Evolutionary conservation across 2,113 vertebrate genomes (phyloP).

Genomic region (Callaeas wilsoni): DNA sequence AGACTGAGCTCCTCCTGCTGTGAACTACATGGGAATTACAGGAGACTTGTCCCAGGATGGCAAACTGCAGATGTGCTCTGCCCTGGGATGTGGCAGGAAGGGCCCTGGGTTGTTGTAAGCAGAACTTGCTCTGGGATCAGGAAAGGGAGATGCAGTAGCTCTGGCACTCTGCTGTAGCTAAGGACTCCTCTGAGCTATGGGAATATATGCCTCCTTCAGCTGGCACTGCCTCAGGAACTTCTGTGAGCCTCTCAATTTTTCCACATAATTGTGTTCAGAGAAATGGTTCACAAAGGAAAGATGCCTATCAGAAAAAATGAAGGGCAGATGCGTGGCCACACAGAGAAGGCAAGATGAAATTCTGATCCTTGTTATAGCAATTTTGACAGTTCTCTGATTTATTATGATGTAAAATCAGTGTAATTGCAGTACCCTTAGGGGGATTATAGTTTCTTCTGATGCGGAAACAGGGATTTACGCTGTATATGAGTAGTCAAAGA

Average conservation of each 20-base stretch:
- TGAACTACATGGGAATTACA: not conserved
- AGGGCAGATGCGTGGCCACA: rapidly evolving
- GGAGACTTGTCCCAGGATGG: not conserved
- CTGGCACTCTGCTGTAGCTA: not conserved
- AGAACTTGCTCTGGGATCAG: not conserved
- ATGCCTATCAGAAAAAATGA: not conserved
- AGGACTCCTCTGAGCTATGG: not conserved
- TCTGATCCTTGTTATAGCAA: not conserved
- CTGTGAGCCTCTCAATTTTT: not conserved
- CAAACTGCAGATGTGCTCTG: not conserved
- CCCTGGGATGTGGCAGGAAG: not conserved
- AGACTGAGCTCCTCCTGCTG: not conserved
- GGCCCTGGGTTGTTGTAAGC: not conserved
- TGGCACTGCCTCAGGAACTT: not conserved
- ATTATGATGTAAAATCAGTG: not conserved
- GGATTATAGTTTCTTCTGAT: not conserved
- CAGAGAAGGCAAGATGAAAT: not conserved
- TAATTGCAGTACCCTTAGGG: not conserved
- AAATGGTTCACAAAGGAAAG: not conserved
- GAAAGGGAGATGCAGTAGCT: not conserved
- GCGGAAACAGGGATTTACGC: not conserved
- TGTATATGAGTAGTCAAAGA: not conserved
- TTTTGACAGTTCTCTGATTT: not conserved
- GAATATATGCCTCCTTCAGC: not conserved
- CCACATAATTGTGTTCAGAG: not conserved